Evolutionary conservation across 2,113 vertebrate genomes (phyloP).

Genomic region (Amphilophus citrinellus): DNA sequence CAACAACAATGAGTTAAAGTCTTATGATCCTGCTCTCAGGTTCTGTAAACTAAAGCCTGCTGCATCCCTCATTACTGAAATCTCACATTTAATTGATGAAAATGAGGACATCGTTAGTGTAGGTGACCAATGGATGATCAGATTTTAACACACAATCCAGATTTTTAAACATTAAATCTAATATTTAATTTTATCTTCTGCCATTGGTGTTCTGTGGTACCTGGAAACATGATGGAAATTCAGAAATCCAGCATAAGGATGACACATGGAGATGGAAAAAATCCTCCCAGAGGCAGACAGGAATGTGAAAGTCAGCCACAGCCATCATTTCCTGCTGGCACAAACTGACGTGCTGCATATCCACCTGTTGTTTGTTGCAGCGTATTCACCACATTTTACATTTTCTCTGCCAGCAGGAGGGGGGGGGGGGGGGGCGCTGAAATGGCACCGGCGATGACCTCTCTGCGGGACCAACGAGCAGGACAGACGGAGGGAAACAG

Average conservation of each 20-base stretch:
- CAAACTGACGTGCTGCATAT: not conserved
- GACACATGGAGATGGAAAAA: not conserved
- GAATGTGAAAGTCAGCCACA: not conserved
- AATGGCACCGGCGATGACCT: slow-evolving; percentile 10
- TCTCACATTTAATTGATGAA: not conserved
- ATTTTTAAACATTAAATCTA: not conserved
- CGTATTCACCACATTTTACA: not conserved
- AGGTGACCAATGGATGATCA: not conserved
- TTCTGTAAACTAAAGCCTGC: not conserved
- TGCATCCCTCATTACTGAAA: not conserved
- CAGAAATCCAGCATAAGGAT: not conserved
- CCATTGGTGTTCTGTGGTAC: not conserved
- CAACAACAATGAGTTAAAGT: no score
- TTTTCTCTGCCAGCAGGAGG: not conserved
- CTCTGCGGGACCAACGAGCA: not conserved
- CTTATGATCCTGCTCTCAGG: no score
- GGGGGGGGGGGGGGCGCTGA: not conserved
- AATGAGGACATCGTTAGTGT: no score
- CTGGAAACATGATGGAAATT: not conserved
- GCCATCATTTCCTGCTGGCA: slow-evolving; percentile 13
- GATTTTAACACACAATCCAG: not conserved
- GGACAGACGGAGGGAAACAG: slow-evolving; percentile 6
- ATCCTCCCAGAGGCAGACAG: not conserved
- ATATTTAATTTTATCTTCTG: not conserved
- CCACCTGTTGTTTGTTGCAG: slow-evolving; percentile 17